Conservation (phyloP, 2,888 invertebrate genomes). For the Eulithis prunata region DNA sequence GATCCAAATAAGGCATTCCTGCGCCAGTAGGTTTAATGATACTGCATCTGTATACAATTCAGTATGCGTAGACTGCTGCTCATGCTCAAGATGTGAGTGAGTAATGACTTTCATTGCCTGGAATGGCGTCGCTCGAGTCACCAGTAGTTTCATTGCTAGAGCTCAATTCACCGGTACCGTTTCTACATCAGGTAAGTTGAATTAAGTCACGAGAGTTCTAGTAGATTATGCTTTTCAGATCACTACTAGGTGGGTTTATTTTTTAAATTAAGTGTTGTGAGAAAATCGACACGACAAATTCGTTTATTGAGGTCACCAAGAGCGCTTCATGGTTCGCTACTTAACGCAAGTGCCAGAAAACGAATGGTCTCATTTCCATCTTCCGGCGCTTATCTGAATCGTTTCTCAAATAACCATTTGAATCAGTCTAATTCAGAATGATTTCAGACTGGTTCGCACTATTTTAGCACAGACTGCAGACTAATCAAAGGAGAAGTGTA, state of each 20-base stretch:
- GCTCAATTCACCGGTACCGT: conserved; percentile 60
- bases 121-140: conserved; percentile 64
- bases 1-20: conserved; percentile 64
- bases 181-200: conserved; percentile 54
- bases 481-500: conserved; percentile 48
- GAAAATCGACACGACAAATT: conserved; percentile 43
- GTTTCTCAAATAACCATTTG: conserved; percentile 31
- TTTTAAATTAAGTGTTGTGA: conserved; percentile 33
- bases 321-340: conserved; percentile 60
- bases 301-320: conserved; percentile 60
- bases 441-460: conserved; percentile 25
- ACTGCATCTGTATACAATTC: conserved; percentile 51
- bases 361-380: conserved; percentile 50
- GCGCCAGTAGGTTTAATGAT: conserved; percentile 55
- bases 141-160: conserved; percentile 51
- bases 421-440: conserved; percentile 4
- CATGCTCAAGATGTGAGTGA: conserved; percentile 56
- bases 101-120: conserved; percentile 78
- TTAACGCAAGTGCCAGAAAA: conserved; percentile 50
- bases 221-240: conserved; percentile 29
- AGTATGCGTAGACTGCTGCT: conserved; percentile 45
- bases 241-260: conserved; percentile 23
- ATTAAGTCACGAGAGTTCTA: conserved; percentile 32
- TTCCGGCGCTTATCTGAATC: conserved; percentile 34
- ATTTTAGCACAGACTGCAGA: conserved; percentile 35